Percentiles rank a stretch among this genome's conserved stretches.
These are phyloP conservation scores for Zootermopsis nevadensis DNA, from an alignment of 2,888 invertebrate species.

Conservation along the genomic window DNA sequence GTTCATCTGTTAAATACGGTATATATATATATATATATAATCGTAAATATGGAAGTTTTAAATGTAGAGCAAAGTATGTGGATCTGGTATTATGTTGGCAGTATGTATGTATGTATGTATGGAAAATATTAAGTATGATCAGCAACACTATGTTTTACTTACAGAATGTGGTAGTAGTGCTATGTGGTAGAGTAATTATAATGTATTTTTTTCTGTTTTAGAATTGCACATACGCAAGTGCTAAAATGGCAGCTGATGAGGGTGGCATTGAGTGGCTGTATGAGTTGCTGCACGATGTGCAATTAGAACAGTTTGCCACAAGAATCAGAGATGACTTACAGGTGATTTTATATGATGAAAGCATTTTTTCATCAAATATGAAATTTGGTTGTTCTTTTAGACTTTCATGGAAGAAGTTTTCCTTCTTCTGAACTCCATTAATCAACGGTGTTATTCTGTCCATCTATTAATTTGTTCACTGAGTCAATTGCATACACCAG, in stretches of 20 bases:
- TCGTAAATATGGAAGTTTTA: no score
- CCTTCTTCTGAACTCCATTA: no score
- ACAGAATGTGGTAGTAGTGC: not conserved
- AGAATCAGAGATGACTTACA: constrained; percentile 92
- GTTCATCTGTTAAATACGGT: no score
- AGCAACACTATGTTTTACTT: not conserved
- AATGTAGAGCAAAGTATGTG: no score
- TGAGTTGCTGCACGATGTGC: constrained; percentile 88
- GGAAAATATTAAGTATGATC: not conserved
- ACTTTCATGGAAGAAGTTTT: no score
- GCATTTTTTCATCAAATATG: no score
- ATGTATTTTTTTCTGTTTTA: not conserved
- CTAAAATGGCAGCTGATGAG: constrained; percentile 62
- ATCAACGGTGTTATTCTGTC: no score
- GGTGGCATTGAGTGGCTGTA: constrained; percentile 84
- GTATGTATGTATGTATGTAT: not conserved
- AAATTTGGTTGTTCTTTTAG: no score
- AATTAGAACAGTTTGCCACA: constrained; percentile 90
- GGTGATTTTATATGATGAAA: constrained; percentile 62
- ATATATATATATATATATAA: no score
- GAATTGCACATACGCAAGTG: not conserved
- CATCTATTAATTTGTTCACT: no score
- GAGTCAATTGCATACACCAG: no score
- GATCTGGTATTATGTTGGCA: no score
- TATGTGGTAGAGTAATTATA: not conserved